phyloP scores from a whole-genome alignment of 2,797 vertebrate species.

The Eulemur rubriventer region DNA sequence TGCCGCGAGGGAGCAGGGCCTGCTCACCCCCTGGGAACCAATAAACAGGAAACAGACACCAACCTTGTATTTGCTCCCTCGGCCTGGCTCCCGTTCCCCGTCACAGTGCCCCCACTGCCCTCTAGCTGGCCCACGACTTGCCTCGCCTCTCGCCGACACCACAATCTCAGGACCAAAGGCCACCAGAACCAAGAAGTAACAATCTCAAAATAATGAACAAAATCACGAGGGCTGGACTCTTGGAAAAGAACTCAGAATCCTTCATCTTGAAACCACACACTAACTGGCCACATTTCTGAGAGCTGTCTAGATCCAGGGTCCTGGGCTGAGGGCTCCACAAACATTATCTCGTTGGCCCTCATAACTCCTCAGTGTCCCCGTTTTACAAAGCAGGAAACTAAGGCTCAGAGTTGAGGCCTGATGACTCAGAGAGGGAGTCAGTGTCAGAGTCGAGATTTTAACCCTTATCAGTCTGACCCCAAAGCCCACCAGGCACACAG shows the following conservation, averaged over 20 bases:
- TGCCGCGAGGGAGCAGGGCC: constrained; percentile 51
- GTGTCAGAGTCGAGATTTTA: background rate
- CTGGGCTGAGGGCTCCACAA: background rate
- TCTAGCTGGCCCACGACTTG: background rate
- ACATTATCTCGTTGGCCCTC: background rate
- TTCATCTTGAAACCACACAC: background rate
- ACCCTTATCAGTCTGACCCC: background rate
- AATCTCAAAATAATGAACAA: background rate
- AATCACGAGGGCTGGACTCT: background rate
- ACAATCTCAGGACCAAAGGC: background rate
- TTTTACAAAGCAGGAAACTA: background rate
- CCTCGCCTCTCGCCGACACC: background rate
- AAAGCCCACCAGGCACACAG: background rate
- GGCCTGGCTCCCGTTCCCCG: background rate
- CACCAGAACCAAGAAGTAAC: background rate
- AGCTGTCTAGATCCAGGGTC: background rate
- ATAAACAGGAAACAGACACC: constrained; percentile 81
- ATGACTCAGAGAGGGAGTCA: background rate
- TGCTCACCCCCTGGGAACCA: constrained; percentile 77
- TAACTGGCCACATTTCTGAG: background rate
- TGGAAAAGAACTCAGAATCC: background rate
- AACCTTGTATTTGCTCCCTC: constrained; percentile 58
- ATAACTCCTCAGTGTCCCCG: background rate
- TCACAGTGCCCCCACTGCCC: background rate
- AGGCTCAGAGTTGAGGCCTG: background rate